These are phyloP conservation scores for Nemotelus pantherinus DNA, from an alignment of 2,888 invertebrate species.

Conservation along the genomic window DNA sequence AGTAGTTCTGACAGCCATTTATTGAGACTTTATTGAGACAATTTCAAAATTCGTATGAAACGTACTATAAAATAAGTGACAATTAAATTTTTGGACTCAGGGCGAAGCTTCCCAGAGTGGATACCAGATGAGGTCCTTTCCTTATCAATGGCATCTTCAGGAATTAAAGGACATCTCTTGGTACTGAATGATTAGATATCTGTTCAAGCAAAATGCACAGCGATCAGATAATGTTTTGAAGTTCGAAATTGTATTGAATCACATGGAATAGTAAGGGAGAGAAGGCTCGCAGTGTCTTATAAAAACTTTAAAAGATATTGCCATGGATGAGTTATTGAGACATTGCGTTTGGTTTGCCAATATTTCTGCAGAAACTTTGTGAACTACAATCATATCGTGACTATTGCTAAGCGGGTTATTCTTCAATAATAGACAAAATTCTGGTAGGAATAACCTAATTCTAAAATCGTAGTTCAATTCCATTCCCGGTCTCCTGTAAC, in stretches of 20 bases:
- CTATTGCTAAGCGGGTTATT: too few species aligned
- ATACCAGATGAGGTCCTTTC: neutral
- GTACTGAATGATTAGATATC: neutral
- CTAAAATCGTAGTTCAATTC: too few species aligned
- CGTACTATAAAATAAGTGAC: constrained; percentile 30
- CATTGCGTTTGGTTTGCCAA: too few species aligned
- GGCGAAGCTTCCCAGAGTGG: neutral
- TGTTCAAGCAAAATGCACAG: neutral
- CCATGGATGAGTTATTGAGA: too few species aligned
- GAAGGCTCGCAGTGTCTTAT: too few species aligned
- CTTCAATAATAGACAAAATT: too few species aligned
- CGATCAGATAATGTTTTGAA: constrained; percentile 1
- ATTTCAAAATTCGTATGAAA: neutral
- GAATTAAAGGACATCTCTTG: neutral
- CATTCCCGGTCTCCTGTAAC: neutral
- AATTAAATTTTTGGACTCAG: constrained; percentile 22
- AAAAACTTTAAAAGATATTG: too few species aligned
- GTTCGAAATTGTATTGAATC: neutral
- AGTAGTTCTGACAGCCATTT: neutral
- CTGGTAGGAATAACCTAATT: too few species aligned
- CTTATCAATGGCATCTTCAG: constrained; percentile 14
- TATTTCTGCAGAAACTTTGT: too few species aligned
- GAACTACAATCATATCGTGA: too few species aligned
- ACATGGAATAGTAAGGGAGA: too few species aligned
- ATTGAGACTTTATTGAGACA: neutral